Conservation (phyloP, 2,797 vertebrate species). For the Holocentrus rufus region DNA sequence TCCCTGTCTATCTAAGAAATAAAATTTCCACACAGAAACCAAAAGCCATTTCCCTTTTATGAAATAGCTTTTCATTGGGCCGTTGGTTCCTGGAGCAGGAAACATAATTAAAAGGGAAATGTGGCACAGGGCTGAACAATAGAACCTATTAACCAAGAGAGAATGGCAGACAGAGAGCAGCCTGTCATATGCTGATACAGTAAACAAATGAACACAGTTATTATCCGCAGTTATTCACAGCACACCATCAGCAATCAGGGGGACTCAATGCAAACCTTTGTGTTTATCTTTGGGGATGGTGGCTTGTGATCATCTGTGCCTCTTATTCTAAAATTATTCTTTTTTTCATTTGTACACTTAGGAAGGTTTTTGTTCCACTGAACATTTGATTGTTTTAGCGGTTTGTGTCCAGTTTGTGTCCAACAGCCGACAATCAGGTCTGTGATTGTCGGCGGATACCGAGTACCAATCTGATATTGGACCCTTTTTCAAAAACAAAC, state of each 20-base stretch:
- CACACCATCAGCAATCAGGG: conserved; percentile 41
- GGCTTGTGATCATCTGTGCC: conserved; percentile 31
- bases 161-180: conserved; percentile 51
- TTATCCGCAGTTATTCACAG: conserved; percentile 51
- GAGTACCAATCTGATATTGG: too few species aligned
- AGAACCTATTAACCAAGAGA: conserved; percentile 62
- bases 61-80: conserved; percentile 63
- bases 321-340: conserved; percentile 2
- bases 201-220: conserved; percentile 64
- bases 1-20: conserved; percentile 33
- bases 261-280: conserved; percentile 17
- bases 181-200: conserved; percentile 66
- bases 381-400: conserved; percentile 36
- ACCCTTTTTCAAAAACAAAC: too few species aligned
- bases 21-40: conserved; percentile 44
- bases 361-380: conserved; percentile 32
- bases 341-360: conserved; percentile 10
- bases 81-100: conserved; percentile 57
- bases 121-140: conserved; percentile 65
- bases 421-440: too few species aligned
- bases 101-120: conserved; percentile 75
- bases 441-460: too few species aligned
- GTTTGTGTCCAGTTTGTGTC: conserved; percentile 4
- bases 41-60: conserved; percentile 56
- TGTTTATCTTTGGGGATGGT: conserved; percentile 10